Base-by-base conservation (phyloP, 2,797 vertebrate genomes). In the Myotis vivesi region DNA sequence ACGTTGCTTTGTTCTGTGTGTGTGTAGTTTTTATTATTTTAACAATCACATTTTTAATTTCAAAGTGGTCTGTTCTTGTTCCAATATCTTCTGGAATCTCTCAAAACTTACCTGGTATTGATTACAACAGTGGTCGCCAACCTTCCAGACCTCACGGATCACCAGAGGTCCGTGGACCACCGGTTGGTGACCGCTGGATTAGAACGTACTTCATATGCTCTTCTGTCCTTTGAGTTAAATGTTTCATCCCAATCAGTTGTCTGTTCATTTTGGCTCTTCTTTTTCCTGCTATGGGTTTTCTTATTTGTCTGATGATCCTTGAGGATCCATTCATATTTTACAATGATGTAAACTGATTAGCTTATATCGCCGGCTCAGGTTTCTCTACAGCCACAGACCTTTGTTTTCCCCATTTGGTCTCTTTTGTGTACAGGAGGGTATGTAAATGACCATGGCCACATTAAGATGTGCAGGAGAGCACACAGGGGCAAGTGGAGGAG, bases 181-280 rank as follows among this genome's bases (percentile, higher is more conserved):
- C 5, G 12, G 59, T 62, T 59, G 59, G 59, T 2, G 0, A 62
- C 28, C 2, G 12, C 25, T 62, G 59, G 59, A 62, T 28, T 30
- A 62, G 59, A 30, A 62, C 59, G 13, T 49, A 66, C 57, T 91
- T 77, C 25, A 76, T 30, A 66, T 28, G n/a, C 6, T 75, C 33
- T 93, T 95, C 66, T 83, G 30, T 72, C 87, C 20, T 86, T 96
- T 92, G 30, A 94, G 49, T 76, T 81, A 46, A 62, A 82, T 41
- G 19, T 53, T 72, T 91, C 55, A 88, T 49, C 30, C 28, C n/a
- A 81, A 81, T 88, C 62, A 75, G 30, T 59, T 89, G 59, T 73
- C 57, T 92, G 53, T 75, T 92, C 66, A 85, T 51, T 12, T 53
- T 92, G 44, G 79, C 33, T 76, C 72, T 94, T 90, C 62, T 76